These are phyloP conservation scores for Sceloporus tristichus DNA, from an alignment of 2,113 vertebrate species.

Conservation along the genomic window DNA sequence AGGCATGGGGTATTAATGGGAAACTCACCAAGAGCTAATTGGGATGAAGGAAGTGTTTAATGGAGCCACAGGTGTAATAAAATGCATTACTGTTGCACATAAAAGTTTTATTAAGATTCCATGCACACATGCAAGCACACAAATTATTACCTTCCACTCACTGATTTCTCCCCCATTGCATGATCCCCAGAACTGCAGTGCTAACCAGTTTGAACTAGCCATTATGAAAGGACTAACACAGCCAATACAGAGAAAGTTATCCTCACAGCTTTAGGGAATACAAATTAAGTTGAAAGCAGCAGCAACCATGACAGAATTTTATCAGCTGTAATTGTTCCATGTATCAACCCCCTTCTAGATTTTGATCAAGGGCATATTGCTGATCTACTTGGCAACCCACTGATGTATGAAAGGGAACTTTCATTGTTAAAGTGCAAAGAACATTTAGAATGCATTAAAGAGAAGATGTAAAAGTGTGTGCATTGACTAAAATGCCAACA, in stretches of 20 bases:
- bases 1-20: neutral
- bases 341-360: neutral
- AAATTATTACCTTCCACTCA: neutral
- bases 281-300: neutral
- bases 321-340: neutral
- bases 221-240: neutral
- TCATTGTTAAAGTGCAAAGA: neutral
- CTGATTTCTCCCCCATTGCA: neutral
- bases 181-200: neutral
- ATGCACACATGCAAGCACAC: neutral
- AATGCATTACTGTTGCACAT: slow-evolving; percentile 2
- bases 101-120: slow-evolving; percentile 19
- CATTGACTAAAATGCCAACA: neutral
- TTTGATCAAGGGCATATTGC: neutral
- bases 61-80: slow-evolving; percentile 3
- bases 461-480: neutral
- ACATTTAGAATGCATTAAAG: neutral
- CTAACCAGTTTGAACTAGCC: neutral
- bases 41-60: slow-evolving; percentile 11
- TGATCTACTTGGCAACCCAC: neutral
- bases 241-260: neutral
- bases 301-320: neutral
- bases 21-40: slow-evolving; percentile 4
- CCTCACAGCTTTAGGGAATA: neutral
- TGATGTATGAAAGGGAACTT: neutral